Conservation (phyloP, 1,140 invertebrate genomes). For the Drosophila leontia region DNA sequence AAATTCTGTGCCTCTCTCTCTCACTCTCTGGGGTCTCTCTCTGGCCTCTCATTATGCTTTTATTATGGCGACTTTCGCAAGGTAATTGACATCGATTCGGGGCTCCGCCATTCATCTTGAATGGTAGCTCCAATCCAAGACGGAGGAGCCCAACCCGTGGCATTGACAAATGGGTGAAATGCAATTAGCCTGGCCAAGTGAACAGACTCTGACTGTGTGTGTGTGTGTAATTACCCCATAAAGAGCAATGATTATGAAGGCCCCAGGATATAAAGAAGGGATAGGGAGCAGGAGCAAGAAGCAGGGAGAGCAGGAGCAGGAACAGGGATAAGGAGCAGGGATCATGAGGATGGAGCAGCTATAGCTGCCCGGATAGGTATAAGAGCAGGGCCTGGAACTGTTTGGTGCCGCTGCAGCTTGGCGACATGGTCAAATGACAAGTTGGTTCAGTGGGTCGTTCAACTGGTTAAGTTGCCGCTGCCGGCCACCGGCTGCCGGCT, state of each 20-base stretch:
- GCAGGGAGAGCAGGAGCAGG: too few species aligned
- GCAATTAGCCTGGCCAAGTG: conserved; percentile 44
- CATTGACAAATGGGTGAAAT: conserved; percentile 63
- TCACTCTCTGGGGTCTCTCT: background rate
- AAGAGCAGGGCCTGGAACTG: background rate
- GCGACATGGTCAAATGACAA: conserved; percentile 76
- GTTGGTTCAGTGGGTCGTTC: conserved; percentile 76
- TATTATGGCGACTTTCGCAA: conserved; percentile 71
- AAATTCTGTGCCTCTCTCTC: conserved; percentile 55
- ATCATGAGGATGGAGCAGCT: background rate
- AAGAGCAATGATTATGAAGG: conserved; percentile 11
- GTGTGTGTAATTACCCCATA: conserved; percentile 42
- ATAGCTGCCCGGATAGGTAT: background rate
- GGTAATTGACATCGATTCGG: conserved; percentile 73
- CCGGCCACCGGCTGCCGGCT: conserved; percentile 16
- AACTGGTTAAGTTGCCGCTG: conserved; percentile 61
- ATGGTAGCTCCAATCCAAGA: background rate
- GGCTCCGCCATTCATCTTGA: conserved; percentile 16
- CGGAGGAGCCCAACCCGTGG: background rate
- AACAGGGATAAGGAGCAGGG: background rate
- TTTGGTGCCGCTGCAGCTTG: conserved; percentile 30
- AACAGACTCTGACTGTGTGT: background rate
- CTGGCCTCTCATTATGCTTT: conserved; percentile 57
- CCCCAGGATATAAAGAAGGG: background rate
- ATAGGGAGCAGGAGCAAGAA: background rate